phyloP scores from a whole-genome alignment of 2,797 vertebrate genomes.

The Tangara arthus region DNA sequence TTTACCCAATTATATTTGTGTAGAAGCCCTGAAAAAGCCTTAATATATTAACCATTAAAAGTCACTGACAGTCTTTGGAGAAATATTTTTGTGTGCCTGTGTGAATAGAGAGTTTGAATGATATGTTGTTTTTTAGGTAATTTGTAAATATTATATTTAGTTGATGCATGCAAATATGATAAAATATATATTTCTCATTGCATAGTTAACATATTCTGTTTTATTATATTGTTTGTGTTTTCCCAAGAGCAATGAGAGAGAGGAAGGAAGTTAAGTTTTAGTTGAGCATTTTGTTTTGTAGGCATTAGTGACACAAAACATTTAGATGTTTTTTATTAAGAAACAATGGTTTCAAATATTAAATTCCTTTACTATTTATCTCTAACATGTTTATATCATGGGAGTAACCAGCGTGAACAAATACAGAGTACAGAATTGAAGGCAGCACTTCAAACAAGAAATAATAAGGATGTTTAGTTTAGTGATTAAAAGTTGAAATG shows the following conservation, averaged over 20 bases:
- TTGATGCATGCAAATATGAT: background rate
- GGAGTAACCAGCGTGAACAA: background rate
- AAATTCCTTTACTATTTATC: background rate
- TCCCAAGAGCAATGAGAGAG: background rate
- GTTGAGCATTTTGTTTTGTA: background rate
- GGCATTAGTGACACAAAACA: background rate
- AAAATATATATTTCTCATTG: background rate
- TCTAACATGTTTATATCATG: background rate
- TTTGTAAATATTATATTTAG: background rate
- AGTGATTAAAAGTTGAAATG: conserved; percentile 29
- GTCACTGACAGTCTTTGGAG: background rate
- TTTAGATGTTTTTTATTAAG: background rate
- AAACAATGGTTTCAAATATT: background rate
- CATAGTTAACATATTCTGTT: background rate
- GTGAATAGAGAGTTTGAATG: background rate
- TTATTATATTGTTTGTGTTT: background rate
- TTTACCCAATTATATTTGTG: conserved; percentile 15
- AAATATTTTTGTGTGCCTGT: background rate
- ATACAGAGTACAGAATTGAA: background rate
- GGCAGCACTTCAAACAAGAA: conserved; percentile 41
- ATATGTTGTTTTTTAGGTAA: background rate
- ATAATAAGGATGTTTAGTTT: conserved; percentile 31
- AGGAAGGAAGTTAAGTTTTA: background rate
- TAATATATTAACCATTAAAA: background rate
- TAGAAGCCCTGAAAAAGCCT: background rate